Conservation (phyloP, 2,113 vertebrate species). For the Aix galericulata region DNA sequence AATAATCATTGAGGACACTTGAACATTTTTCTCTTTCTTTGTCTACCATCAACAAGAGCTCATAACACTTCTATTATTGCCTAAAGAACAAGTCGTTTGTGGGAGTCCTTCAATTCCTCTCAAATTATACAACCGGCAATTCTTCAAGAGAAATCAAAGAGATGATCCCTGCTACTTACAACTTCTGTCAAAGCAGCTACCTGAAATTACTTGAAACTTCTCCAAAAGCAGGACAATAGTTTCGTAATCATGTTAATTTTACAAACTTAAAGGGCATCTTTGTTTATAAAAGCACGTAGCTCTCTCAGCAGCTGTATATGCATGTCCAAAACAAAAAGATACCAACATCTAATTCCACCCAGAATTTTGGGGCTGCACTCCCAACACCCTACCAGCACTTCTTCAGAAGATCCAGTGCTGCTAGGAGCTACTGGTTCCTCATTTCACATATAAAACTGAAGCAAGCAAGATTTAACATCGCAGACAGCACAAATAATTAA, state of each 20-base stretch:
- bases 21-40: background rate
- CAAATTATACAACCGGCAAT: background rate
- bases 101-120: background rate
- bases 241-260: background rate
- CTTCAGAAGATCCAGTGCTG: background rate
- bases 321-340: background rate
- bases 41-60: background rate
- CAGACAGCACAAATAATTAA: background rate
- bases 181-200: background rate
- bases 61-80: background rate
- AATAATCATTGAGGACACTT: background rate
- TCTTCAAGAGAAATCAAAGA: too few species aligned
- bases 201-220: background rate
- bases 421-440: background rate
- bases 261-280: background rate
- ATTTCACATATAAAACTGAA: background rate
- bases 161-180: background rate
- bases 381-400: background rate
- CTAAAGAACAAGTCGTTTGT: background rate
- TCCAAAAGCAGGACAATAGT: background rate
- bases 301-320: background rate
- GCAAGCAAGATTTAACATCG: background rate
- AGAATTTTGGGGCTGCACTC: background rate
- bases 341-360: background rate
- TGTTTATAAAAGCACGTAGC: background rate